A percentile compares a stretch with the other conserved stretches of the same genome.
phyloP scores from a whole-genome alignment of 2,113 vertebrate species.

The Procavia capensis region DNA sequence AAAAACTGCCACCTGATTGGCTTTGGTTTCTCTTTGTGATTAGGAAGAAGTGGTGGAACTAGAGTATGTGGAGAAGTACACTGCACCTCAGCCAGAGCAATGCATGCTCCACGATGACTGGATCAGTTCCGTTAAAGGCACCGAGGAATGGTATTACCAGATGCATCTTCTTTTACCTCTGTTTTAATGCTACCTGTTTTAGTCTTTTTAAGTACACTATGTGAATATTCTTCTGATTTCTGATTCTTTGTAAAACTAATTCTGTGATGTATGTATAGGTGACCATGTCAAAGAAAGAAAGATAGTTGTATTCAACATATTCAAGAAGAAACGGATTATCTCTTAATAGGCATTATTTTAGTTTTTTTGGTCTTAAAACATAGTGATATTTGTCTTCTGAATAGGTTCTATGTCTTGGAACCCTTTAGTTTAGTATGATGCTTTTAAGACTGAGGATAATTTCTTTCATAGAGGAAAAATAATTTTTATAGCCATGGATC shows the following conservation, averaged over 20 bases:
- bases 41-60: slow-evolving; percentile 99
- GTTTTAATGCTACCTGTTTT: neutral
- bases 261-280: neutral
- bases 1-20: neutral
- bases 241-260: slow-evolving; percentile 49
- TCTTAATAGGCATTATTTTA: too few relatives aligned
- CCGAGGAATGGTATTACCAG: slow-evolving; percentile 93
- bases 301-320: neutral
- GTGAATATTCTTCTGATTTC: neutral
- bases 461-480: neutral
- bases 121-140: slow-evolving; percentile 95
- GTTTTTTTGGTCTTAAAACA: slow-evolving; percentile 44
- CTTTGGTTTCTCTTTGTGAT: slow-evolving; percentile 75
- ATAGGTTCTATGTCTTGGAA: neutral
- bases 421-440: slow-evolving; percentile 5
- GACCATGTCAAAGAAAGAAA: neutral
- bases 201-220: neutral
- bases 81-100: slow-evolving; percentile 96
- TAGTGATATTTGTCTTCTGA: slow-evolving; percentile 18
- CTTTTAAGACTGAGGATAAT: slow-evolving; percentile 22
- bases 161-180: neutral
- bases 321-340: slow-evolving; percentile 35
- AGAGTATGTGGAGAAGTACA: slow-evolving; percentile 96
- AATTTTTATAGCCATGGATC: neutral
- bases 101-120: slow-evolving; percentile 99